Percentiles rank a stretch among this genome's conserved stretches.
Evolutionary conservation across 1,140 invertebrate genomes (phyloP).

Genomic region (Cherax destructor): DNA sequence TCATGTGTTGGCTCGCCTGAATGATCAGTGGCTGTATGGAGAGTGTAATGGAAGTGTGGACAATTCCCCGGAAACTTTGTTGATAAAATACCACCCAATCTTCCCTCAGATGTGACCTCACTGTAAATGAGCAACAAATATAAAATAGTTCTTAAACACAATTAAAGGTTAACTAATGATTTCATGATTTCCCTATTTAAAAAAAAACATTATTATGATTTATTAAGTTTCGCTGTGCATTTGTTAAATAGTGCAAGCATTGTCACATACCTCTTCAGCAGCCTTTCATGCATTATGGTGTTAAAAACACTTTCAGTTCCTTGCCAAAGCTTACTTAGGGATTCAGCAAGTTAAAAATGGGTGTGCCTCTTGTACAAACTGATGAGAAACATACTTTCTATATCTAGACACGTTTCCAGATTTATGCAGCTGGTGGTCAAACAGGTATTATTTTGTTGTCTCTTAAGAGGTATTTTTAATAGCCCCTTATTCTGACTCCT

Average conservation of each 20-base stretch:
- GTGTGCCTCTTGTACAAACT: slow-evolving; percentile 2
- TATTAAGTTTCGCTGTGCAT: not conserved
- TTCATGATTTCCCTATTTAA: not conserved
- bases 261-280: slow-evolving; percentile 11
- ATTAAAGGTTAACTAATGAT: not conserved
- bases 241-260: not conserved
- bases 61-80: slow-evolving; percentile 51
- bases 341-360: not conserved
- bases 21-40: slow-evolving; percentile 52
- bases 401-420: not conserved
- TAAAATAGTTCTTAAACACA: not conserved
- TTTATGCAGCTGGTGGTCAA: not conserved
- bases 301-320: not conserved
- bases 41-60: slow-evolving; percentile 31
- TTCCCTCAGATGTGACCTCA: slow-evolving; percentile 51
- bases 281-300: not conserved
- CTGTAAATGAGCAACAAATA: not conserved
- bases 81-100: slow-evolving; percentile 44
- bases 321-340: not conserved
- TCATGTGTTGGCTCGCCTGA: slow-evolving; percentile 29
- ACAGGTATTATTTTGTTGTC: not conserved
- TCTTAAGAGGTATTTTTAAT: not conserved
- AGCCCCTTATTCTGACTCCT: too few relatives aligned
- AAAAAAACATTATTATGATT: not conserved
- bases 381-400: not conserved